Evolutionary conservation across 1,140 invertebrate genomes (phyloP).

Genomic region (Tenebrio molitor): DNA sequence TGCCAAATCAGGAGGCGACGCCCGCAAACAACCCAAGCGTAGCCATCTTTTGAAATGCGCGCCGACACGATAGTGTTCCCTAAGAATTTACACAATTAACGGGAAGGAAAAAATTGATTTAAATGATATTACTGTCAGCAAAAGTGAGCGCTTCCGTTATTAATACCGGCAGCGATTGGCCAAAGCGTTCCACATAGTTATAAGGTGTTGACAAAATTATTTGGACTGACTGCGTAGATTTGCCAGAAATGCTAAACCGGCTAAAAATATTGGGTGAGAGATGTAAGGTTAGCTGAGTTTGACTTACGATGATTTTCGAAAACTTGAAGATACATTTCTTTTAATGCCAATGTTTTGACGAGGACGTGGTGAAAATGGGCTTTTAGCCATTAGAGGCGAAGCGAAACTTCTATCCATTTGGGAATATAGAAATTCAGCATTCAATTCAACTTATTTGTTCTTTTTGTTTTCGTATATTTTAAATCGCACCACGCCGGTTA

Average conservation of each 20-base stretch:
- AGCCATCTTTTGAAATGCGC: constrained; percentile 69
- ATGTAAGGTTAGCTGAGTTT: constrained; percentile 42
- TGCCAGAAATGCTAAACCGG: constrained; percentile 71
- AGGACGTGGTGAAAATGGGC: constrained; percentile 69
- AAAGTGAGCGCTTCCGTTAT: constrained; percentile 91
- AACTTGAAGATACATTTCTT: constrained; percentile 64
- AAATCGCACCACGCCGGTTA: not conserved
- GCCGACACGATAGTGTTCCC: constrained; percentile 71
- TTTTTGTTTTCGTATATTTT: too few species aligned
- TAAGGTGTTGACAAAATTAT: constrained; percentile 77
- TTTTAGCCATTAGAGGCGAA: constrained; percentile 66
- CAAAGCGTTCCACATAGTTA: constrained; percentile 82
- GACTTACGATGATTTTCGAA: constrained; percentile 65
- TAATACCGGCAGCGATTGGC: constrained; percentile 83
- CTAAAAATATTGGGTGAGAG: constrained; percentile 64
- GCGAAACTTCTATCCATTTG: constrained; percentile 67
- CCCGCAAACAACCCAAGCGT: constrained; percentile 88
- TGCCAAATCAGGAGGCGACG: constrained; percentile 90
- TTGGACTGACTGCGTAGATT: constrained; percentile 77
- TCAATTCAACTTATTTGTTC: too few species aligned
- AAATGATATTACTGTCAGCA: constrained; percentile 80
- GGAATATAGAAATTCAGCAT: too few species aligned
- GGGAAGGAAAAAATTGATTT: not conserved
- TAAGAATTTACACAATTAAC: constrained; percentile 62
- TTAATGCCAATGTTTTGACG: constrained; percentile 66